Evolutionary conservation across 2,888 invertebrate genomes (phyloP).

Genomic region (Parnassius glacialis): DNA sequence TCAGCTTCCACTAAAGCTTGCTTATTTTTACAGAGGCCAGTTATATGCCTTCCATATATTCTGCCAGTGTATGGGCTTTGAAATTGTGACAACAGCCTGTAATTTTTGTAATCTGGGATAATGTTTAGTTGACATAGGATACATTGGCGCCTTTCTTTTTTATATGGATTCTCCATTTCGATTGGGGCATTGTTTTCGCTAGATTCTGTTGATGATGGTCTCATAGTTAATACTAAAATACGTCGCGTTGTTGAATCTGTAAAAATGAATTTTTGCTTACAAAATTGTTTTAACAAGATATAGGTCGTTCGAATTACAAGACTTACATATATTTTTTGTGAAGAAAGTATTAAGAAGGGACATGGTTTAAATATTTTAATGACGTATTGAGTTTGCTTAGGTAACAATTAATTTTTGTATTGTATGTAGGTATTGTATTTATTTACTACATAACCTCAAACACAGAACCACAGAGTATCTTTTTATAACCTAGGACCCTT

Average conservation of each 20-base stretch:
- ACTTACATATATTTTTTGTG: slow-evolving; percentile 20
- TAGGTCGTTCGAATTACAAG: not conserved
- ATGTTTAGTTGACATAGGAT: slow-evolving; percentile 91
- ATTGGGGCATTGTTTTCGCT: slow-evolving; percentile 65
- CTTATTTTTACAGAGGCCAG: slow-evolving; percentile 93
- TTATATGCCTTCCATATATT: slow-evolving; percentile 95
- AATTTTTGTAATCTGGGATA: slow-evolving; percentile 94
- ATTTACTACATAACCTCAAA: no score
- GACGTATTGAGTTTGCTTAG: no score
- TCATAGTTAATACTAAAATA: slow-evolving; percentile 37
- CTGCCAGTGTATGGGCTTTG: slow-evolving; percentile 97
- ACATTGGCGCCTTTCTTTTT: slow-evolving; percentile 86
- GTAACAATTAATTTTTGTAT: no score
- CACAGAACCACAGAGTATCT: no score
- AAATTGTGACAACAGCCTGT: slow-evolving; percentile 95
- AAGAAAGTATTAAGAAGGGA: slow-evolving; percentile 7
- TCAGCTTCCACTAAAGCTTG: slow-evolving; percentile 88
- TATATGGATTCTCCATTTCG: slow-evolving; percentile 89
- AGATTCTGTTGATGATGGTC: slow-evolving; percentile 45
- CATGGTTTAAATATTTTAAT: slow-evolving; percentile 8
- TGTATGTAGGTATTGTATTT: no score
- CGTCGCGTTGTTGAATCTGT: slow-evolving; percentile 48
- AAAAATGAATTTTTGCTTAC: slow-evolving; percentile 31
- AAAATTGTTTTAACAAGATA: not conserved
- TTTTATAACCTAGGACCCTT: no score